These are phyloP conservation scores for Sebastes alutus DNA, from an alignment of 2,797 vertebrate species.

Conservation along the genomic window DNA sequence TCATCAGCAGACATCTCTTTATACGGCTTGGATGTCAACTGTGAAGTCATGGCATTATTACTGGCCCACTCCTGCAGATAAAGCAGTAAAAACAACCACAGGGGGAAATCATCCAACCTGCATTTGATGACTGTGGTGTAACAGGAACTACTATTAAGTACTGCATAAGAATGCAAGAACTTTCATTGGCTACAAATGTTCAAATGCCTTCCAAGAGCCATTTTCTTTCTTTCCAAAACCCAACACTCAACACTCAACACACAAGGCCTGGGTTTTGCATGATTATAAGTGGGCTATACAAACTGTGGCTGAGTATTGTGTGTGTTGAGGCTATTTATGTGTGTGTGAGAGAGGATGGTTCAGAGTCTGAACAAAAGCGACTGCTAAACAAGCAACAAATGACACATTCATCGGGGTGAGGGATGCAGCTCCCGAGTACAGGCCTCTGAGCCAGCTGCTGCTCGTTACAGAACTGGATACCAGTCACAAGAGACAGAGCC, in stretches of 20 bases:
- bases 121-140: slow-evolving; percentile 55
- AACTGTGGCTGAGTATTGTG: slow-evolving; percentile 19
- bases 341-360: slow-evolving; percentile 21
- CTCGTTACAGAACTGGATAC: slow-evolving; percentile 77
- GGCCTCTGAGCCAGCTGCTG: slow-evolving; percentile 79
- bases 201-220: slow-evolving; percentile 39
- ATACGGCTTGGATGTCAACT: slow-evolving; percentile 35
- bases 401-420: slow-evolving; percentile 76
- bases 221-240: slow-evolving; percentile 36
- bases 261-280: slow-evolving; percentile 14
- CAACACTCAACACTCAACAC: slow-evolving; percentile 1
- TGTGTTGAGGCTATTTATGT: slow-evolving; percentile 21
- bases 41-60: slow-evolving; percentile 44
- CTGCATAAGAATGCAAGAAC: slow-evolving; percentile 46
- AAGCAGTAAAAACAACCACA: slow-evolving; percentile 49
- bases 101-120: slow-evolving; percentile 34
- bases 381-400: slow-evolving; percentile 77
- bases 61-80: slow-evolving; percentile 37
- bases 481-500: slow-evolving; percentile 65
- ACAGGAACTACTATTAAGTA: slow-evolving; percentile 52
- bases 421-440: slow-evolving; percentile 68
- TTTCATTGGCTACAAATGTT: slow-evolving; percentile 35
- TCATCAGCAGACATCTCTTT: slow-evolving; percentile 56
- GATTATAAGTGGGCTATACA: slow-evolving; percentile 33
- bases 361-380: slow-evolving; percentile 63